These are phyloP conservation scores for Barnardius zonarius DNA, from an alignment of 2,113 vertebrate species.

Conservation along the genomic window DNA sequence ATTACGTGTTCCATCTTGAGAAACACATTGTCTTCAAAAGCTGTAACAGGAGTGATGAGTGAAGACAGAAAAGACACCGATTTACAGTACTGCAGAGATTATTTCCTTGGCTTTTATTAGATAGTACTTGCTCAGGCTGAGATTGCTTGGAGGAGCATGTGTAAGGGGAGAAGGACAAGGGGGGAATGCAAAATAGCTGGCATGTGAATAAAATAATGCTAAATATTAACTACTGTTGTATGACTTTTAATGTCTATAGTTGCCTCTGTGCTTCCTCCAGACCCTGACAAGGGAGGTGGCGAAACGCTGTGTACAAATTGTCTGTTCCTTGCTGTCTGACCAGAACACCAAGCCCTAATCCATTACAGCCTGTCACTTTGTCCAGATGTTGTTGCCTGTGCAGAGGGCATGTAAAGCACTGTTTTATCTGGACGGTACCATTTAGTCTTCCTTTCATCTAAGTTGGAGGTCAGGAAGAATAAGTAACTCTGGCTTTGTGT, in stretches of 20 bases:
- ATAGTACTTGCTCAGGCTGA: neutral
- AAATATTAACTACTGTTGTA: neutral
- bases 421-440: neutral
- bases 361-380: neutral
- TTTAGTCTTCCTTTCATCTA: neutral
- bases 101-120: neutral
- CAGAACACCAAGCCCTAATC: neutral
- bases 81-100: neutral
- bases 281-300: neutral
- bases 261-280: neutral
- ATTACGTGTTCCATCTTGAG: neutral
- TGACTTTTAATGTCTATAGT: neutral
- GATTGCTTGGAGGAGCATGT: neutral
- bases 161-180: neutral
- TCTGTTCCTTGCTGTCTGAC: neutral
- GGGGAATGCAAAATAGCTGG: neutral
- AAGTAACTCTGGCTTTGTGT: neutral
- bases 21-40: neutral
- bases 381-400: neutral
- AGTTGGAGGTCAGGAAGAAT: neutral
- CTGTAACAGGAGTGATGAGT: neutral
- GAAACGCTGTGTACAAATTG: rapidly evolving
- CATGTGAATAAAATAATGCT: neutral
- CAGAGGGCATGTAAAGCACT: neutral
- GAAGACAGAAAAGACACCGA: neutral